phyloP scores from a whole-genome alignment of 2,113 vertebrate species.

The Bungarus multicinctus region DNA sequence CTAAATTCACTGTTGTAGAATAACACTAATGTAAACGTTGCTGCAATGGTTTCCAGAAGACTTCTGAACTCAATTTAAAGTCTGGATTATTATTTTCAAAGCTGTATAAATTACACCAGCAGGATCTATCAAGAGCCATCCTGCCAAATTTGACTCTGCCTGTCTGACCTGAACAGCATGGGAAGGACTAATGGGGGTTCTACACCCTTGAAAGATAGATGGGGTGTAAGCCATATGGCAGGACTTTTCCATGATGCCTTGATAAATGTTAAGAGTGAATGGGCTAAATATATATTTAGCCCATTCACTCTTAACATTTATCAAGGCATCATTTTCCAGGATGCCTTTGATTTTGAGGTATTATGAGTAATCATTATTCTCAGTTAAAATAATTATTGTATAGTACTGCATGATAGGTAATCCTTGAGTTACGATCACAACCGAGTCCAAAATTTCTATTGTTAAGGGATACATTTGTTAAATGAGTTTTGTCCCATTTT shows the following conservation, averaged over 20 bases:
- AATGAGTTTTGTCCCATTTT: no score
- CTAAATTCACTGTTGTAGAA: not conserved
- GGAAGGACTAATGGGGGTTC: not conserved
- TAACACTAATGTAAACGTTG: not conserved
- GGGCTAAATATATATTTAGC: not conserved
- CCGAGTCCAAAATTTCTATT: no score
- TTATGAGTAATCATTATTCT: not conserved
- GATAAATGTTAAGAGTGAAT: no score
- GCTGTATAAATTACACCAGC: not conserved
- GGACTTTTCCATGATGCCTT: no score
- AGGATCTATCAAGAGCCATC: not conserved
- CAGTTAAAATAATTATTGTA: not conserved
- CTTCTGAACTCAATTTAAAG: not conserved
- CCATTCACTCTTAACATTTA: not conserved
- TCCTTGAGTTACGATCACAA: no score
- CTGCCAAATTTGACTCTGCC: not conserved
- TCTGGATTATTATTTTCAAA: not conserved
- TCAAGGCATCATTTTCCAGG: not conserved
- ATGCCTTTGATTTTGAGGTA: not conserved
- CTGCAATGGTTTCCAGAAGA: not conserved
- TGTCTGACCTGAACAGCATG: not conserved
- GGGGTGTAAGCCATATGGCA: not conserved
- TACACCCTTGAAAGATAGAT: not conserved
- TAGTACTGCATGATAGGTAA: not conserved
- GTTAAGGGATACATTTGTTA: no score